Evolutionary conservation across 2,797 vertebrate species (phyloP), one percentile per base, ranked within the genome.

Genomic region (Naso thynnoides): DNA sequence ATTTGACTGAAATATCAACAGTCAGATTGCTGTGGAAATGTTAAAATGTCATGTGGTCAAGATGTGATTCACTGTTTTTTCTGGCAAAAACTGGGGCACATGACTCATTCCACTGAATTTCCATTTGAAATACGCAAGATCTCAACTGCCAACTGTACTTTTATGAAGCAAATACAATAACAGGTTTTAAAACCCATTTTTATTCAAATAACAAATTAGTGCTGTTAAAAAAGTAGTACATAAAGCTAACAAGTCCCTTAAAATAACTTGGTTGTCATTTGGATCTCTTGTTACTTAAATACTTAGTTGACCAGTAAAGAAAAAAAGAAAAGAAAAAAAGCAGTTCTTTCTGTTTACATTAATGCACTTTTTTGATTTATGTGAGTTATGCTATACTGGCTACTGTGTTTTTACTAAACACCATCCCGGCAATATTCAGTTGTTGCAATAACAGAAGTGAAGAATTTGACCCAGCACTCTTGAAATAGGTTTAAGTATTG

Each of bases 401-500:
- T 26, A 65, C 8, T 19, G n/a, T 19, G 8, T 56, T 21, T 39
- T 58, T 45, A 55, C 49, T 47, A 38, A 13, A 41, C n/a, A 14
- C 36, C 19, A 21, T 1, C 23, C 21, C 55, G 15, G 31, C 27
- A 42, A 26, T 45, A 52, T 72, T 72, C 18, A 31, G 31, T 24
- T 53, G 15, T 67, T 48, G 29, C 58, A 49, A 3, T 44, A 26
- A 42, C 36, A 45, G 16, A 58, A 59, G 18, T 19, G 23, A 61
- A 6, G 19, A 31, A 59, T 73, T 71, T 50, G 65, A 55, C 44
- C 48, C 13, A 42, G 14, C 48, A 16, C 39, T 66, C 53, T 48
- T 18, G 26, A 63, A 72, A 69, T 67, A 16, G 23, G 0, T 36
- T 13, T 66, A 62, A 55, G n/a, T 54, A 65, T 58, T 70, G 36